Conservation (phyloP, 2,113 vertebrate genomes). For the Caranx melampygus region DNA sequence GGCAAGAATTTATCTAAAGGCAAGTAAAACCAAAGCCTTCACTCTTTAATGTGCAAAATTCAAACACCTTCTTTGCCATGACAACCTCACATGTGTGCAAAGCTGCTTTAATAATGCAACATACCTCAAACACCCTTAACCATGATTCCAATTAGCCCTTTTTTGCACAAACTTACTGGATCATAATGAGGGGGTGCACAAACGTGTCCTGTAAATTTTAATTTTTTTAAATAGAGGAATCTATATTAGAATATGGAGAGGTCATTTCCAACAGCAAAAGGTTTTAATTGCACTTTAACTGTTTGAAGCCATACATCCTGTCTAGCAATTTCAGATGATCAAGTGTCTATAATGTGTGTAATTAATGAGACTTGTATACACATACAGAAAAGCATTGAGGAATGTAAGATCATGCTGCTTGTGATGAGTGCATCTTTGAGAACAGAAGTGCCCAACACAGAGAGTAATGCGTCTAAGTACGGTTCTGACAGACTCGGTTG, state of each 20-base stretch:
- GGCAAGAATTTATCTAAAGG: slow-evolving; percentile 8
- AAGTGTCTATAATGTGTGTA: not conserved
- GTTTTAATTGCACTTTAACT: slow-evolving; percentile 9
- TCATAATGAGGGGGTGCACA: not conserved
- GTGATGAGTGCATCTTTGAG: not conserved
- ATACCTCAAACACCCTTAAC: not conserved
- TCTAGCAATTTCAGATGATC: not conserved
- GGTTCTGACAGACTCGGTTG: slow-evolving; percentile 42
- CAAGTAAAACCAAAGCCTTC: not conserved
- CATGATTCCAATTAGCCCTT: not conserved
- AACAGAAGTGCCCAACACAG: not conserved
- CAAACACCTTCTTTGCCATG: not conserved
- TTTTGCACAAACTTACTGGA: not conserved
- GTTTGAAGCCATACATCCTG: not conserved
- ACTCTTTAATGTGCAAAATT: slow-evolving; percentile 17
- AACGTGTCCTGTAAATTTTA: not conserved
- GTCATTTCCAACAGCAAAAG: not conserved
- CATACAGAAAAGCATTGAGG: not conserved
- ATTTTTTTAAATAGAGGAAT: not conserved
- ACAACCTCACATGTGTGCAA: not conserved
- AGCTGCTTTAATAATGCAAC: slow-evolving; percentile 16
- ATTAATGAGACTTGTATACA: not conserved
- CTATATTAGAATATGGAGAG: not conserved
- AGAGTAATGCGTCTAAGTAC: slow-evolving; percentile 30
- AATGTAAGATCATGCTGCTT: not conserved